Conservation (phyloP, 2,113 vertebrate species). For the Morone saxatilis region DNA sequence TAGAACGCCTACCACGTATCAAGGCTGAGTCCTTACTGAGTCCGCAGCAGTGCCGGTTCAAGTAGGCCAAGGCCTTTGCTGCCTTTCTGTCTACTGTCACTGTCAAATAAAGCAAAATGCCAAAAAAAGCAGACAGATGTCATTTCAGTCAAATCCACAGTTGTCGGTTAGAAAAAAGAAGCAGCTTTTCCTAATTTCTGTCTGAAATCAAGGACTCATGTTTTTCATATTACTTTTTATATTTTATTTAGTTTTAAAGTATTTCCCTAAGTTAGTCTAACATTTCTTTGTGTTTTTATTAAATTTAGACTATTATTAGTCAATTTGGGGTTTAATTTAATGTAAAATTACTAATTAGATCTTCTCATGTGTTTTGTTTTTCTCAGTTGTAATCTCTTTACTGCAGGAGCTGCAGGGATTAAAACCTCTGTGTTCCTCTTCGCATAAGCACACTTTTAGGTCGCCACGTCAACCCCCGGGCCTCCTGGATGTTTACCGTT, state of each 20-base stretch:
- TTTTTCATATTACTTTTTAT: not conserved
- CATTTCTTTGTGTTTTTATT: not conserved
- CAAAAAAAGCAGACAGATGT: not conserved
- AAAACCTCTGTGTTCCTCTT: conserved; percentile 14
- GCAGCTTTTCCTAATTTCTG: not conserved
- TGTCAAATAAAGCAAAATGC: not conserved
- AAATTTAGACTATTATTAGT: not conserved
- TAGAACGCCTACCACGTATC: too few relatives aligned
- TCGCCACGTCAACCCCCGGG: not conserved
- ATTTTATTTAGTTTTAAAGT: not conserved
- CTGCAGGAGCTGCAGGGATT: conserved; percentile 15
- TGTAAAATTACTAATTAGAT: not conserved
- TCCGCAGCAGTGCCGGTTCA: too few relatives aligned
- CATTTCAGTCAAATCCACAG: too few relatives aligned
- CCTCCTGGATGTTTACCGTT: conserved; percentile 56
- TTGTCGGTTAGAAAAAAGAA: not conserved
- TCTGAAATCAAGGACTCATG: not conserved
- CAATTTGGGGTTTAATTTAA: not conserved
- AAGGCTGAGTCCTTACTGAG: too few relatives aligned
- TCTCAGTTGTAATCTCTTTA: not conserved
- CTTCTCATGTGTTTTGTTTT: not conserved
- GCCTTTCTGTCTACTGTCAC: not conserved
- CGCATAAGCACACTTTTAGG: conserved; percentile 39
- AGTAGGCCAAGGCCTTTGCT: too few relatives aligned
- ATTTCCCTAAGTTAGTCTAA: not conserved